A percentile compares a stretch with the other conserved stretches of the same genome.
Evolutionary conservation across 2,113 vertebrate species (phyloP).

Genomic region (Salvelinus alpinus): DNA sequence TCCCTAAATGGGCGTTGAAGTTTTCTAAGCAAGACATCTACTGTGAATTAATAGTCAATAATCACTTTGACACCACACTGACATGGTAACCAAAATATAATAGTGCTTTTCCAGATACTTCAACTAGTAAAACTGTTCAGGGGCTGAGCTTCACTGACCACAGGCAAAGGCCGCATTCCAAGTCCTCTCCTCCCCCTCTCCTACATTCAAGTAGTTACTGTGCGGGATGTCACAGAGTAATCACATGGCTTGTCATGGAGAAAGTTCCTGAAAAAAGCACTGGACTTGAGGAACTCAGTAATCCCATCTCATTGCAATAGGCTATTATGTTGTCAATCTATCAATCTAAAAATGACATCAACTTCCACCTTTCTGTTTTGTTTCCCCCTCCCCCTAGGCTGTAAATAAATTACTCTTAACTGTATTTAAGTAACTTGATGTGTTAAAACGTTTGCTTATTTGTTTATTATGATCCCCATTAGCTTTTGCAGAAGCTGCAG

Average conservation of each 20-base stretch:
- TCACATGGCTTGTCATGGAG: slow-evolving; percentile 57
- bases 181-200: slow-evolving; percentile 10
- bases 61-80: not conserved
- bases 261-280: slow-evolving; percentile 23
- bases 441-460: too few relatives aligned
- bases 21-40: slow-evolving; percentile 31
- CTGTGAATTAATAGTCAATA: not conserved
- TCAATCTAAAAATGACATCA: slow-evolving; percentile 1
- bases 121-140: not conserved
- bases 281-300: slow-evolving; percentile 13
- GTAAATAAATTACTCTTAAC: not conserved
- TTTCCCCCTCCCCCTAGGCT: not conserved
- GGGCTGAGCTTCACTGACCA: slow-evolving; percentile 23
- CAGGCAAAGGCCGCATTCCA: slow-evolving; percentile 44
- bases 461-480: too few relatives aligned
- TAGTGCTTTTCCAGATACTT: not conserved
- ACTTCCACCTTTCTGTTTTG: not conserved
- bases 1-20: not conserved
- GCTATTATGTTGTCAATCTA: not conserved
- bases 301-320: not conserved
- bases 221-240: slow-evolving; percentile 43
- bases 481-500: too few relatives aligned
- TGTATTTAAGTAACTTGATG: not conserved
- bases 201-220: slow-evolving; percentile 39
- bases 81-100: not conserved